phyloP scores from a whole-genome alignment of 2,888 invertebrate genomes.

The Amiota minor region DNA sequence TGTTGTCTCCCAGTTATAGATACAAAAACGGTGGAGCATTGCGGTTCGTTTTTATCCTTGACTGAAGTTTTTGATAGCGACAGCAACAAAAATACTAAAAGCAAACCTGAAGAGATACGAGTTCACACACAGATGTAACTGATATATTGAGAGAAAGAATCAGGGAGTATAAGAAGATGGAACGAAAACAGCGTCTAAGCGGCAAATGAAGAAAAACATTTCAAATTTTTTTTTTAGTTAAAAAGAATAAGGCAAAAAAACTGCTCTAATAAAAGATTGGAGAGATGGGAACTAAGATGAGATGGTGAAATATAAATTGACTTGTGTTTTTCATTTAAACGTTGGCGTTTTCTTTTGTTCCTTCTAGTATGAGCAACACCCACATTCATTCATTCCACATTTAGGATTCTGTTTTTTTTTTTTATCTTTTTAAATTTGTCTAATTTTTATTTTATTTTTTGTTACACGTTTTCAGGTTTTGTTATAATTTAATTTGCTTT shows the following conservation, averaged over 20 bases:
- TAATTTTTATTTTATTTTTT: background rate
- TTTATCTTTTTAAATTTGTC: conserved; percentile 15
- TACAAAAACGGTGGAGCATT: background rate
- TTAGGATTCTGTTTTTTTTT: conserved; percentile 14
- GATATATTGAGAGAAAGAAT: background rate
- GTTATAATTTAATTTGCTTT: conserved; percentile 9
- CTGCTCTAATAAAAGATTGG: too few relatives aligned
- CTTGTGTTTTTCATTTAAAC: conserved; percentile 50
- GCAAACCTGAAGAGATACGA: background rate
- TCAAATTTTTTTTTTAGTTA: conserved; percentile 44
- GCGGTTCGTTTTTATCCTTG: conserved; percentile 6
- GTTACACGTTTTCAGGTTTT: conserved; percentile 1
- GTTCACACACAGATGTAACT: background rate
- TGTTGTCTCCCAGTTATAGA: background rate
- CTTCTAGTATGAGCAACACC: conserved; percentile 41
- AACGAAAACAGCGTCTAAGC: conserved; percentile 32
- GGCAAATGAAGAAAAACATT: conserved; percentile 49
- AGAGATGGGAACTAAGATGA: conserved; percentile 25
- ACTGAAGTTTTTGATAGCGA: background rate
- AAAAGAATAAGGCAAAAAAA: conserved; percentile 23
- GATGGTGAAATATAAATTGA: conserved; percentile 56
- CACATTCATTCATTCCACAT: background rate
- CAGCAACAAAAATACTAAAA: background rate
- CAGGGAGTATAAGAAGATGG: background rate
- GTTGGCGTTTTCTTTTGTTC: conserved; percentile 42